Conservation (phyloP, 2,113 vertebrate genomes). For the Neopipo cinnamomea region DNA sequence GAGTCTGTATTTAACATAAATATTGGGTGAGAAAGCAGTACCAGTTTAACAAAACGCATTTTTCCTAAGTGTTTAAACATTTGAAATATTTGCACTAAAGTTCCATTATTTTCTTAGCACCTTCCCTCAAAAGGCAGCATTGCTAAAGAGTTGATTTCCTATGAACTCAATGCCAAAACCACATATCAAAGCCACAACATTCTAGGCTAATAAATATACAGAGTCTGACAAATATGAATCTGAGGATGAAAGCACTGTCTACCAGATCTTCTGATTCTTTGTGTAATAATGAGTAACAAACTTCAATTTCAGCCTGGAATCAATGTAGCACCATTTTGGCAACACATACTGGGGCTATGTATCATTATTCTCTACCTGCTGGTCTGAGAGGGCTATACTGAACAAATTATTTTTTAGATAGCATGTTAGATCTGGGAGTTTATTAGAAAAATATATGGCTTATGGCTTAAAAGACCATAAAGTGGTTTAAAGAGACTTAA, state of each 20-base stretch:
- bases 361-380: not conserved
- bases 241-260: not conserved
- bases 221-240: not conserved
- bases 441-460: conserved; percentile 53
- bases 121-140: not conserved
- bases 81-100: not conserved
- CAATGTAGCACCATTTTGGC: not conserved
- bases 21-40: not conserved
- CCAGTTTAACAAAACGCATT: not conserved
- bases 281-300: not conserved
- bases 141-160: not conserved
- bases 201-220: not conserved
- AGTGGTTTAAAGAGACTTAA: conserved; percentile 44
- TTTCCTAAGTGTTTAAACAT: not conserved
- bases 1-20: not conserved
- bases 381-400: not conserved
- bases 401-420: conserved; percentile 46
- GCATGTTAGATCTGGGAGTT: conserved; percentile 31
- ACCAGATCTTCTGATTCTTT: not conserved
- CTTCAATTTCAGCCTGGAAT: not conserved
- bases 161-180: not conserved
- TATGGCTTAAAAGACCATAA: conserved; percentile 39
- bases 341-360: not conserved
- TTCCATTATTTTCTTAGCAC: not conserved
- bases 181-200: not conserved